These are phyloP conservation scores for Anisognathus igniventris DNA, from an alignment of 2,797 vertebrate species.

Conservation along the genomic window DNA sequence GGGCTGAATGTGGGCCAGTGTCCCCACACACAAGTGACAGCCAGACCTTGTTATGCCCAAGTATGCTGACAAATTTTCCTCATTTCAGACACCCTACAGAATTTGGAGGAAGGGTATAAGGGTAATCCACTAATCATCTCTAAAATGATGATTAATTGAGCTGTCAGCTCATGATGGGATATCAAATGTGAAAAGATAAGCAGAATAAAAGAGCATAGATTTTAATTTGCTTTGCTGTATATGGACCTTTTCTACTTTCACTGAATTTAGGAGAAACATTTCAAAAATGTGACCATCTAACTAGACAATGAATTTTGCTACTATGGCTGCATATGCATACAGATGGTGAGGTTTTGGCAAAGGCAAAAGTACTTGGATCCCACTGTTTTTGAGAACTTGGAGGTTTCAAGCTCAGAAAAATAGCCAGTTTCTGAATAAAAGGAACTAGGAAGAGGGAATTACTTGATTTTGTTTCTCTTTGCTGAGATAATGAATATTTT, in stretches of 20 bases:
- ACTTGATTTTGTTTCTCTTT: background rate
- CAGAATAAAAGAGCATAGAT: background rate
- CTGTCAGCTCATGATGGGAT: background rate
- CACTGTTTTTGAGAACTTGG: background rate
- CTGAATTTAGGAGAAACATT: background rate
- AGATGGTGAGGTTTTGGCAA: background rate
- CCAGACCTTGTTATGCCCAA: background rate
- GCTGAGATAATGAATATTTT: background rate
- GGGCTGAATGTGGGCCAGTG: background rate
- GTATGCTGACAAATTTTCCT: background rate
- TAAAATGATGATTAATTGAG: background rate
- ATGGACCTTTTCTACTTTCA: background rate
- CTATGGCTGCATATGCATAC: background rate
- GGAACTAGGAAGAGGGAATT: background rate
- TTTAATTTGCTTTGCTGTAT: background rate
- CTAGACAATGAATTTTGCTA: background rate
- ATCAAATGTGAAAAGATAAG: background rate
- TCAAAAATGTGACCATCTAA: background rate
- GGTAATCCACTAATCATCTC: background rate
- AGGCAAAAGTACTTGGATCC: background rate
- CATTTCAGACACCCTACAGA: background rate
- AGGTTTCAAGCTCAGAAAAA: background rate
- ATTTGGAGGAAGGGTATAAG: background rate
- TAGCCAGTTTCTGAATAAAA: background rate
- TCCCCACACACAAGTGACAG: background rate